Evolutionary conservation across 2,888 invertebrate genomes (phyloP).

Genomic region (Acleris emargana): DNA sequence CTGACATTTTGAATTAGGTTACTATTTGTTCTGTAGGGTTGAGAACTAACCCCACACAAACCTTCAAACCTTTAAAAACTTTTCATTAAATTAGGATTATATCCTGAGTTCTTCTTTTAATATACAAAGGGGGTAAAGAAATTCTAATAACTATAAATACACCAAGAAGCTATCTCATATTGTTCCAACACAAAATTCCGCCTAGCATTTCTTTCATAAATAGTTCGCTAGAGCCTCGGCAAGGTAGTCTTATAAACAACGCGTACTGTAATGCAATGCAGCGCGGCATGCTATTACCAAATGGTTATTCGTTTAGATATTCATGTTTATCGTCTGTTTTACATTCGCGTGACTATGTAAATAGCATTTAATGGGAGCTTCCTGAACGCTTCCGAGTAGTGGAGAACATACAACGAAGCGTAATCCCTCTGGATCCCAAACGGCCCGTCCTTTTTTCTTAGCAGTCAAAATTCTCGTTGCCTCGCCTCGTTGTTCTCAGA

Average conservation of each 20-base stretch:
- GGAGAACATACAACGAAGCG: slow-evolving; percentile 58
- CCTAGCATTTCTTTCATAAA: too few relatives aligned
- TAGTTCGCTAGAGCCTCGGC: neutral
- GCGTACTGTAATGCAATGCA: slow-evolving; percentile 13
- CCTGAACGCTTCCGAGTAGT: slow-evolving; percentile 60
- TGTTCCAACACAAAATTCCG: too few relatives aligned
- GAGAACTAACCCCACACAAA: too few relatives aligned
- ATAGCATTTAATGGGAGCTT: slow-evolving; percentile 62
- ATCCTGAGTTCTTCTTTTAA: too few relatives aligned
- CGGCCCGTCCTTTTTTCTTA: slow-evolving; percentile 76
- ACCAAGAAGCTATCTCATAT: too few relatives aligned
- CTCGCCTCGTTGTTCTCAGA: slow-evolving; percentile 59
- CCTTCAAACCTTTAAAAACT: too few relatives aligned
- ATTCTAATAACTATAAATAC: too few relatives aligned
- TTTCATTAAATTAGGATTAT: too few relatives aligned
- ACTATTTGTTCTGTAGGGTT: too few relatives aligned
- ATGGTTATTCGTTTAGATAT: slow-evolving; percentile 30
- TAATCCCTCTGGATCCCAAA: slow-evolving; percentile 73
- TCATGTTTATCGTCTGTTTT: slow-evolving; percentile 24
- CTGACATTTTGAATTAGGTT: too few relatives aligned
- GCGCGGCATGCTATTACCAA: slow-evolving; percentile 19
- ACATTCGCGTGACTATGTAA: slow-evolving; percentile 57
- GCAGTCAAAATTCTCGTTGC: slow-evolving; percentile 73
- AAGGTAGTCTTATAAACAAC: slow-evolving; percentile 9
- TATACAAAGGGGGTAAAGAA: too few relatives aligned